A percentile compares a stretch with the other conserved stretches of the same genome.
phyloP scores from a whole-genome alignment of 2,888 invertebrate species.

The Andrena hattorfiana region DNA sequence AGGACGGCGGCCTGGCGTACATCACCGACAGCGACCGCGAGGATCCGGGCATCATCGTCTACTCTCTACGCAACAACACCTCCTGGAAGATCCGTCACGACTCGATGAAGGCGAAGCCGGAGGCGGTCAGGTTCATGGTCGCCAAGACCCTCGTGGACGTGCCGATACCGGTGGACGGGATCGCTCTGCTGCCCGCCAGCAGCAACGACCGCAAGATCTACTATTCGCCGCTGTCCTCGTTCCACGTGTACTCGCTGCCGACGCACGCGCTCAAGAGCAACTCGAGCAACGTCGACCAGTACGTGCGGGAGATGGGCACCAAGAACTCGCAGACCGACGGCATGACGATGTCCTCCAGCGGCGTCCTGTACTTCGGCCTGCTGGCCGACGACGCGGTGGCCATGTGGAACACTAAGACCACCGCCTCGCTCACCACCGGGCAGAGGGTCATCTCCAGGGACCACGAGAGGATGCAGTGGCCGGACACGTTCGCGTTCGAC shows the following conservation, averaged over 20 bases:
- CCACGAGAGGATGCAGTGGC: constrained; percentile 90
- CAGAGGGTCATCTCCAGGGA: constrained; percentile 90
- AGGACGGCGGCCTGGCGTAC: constrained; percentile 89
- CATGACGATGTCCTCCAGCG: constrained; percentile 91
- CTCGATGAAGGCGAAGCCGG: constrained; percentile 88
- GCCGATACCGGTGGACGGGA: constrained; percentile 89
- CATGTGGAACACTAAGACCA: constrained; percentile 88
- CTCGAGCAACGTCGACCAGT: constrained; percentile 80
- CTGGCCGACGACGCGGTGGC: constrained; percentile 89
- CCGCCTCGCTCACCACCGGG: constrained; percentile 86
- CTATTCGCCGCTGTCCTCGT: constrained; percentile 90
- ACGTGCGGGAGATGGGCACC: constrained; percentile 87
- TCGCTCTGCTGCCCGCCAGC: constrained; percentile 88
- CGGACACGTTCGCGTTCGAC: constrained; percentile 90
- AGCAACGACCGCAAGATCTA: constrained; percentile 85
- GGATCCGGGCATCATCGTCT: constrained; percentile 91
- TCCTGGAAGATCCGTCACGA: constrained; percentile 90
- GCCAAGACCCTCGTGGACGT: constrained; percentile 87
- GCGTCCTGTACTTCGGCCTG: constrained; percentile 90
- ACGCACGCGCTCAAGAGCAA: constrained; percentile 88
- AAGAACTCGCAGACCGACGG: constrained; percentile 91
- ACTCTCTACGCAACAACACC: constrained; percentile 88
- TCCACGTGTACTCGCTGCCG: constrained; percentile 88
- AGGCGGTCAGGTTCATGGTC: constrained; percentile 88
- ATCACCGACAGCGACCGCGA: constrained; percentile 90